These are phyloP conservation scores for Anguilla pacifica DNA, from an alignment of 2,797 vertebrate species.

Conservation along the genomic window DNA sequence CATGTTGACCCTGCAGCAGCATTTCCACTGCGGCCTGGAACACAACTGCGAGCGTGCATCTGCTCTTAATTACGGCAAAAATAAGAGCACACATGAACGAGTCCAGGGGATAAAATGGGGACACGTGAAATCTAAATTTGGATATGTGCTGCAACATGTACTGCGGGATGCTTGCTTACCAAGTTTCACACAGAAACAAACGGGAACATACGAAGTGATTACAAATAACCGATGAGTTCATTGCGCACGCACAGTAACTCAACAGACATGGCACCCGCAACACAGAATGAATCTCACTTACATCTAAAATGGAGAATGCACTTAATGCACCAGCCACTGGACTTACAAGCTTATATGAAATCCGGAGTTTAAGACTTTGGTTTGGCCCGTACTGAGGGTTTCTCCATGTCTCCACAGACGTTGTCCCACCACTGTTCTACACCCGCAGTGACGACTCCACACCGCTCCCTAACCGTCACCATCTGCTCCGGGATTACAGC, in stretches of 20 bases:
- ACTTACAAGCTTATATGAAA: neutral
- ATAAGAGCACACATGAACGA: neutral
- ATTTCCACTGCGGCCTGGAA: neutral
- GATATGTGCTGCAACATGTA: neutral
- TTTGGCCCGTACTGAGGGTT: neutral
- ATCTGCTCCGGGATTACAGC: slow-evolving; percentile 51
- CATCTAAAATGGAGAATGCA: neutral
- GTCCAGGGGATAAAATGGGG: neutral
- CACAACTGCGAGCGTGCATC: no score
- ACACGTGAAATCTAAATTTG: neutral
- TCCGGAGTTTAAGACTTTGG: neutral
- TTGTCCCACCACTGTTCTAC: neutral
- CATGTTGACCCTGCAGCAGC: neutral
- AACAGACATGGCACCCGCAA: neutral
- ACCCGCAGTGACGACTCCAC: slow-evolving; percentile 6
- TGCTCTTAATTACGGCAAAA: neutral
- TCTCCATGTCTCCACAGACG: neutral
- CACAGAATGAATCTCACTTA: neutral
- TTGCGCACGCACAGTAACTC: neutral
- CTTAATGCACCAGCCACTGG: neutral
- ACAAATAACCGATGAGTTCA: neutral
- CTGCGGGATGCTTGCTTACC: no score
- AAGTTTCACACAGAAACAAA: neutral
- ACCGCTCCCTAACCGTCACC: slow-evolving; percentile 36
- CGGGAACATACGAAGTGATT: neutral